phyloP scores from a whole-genome alignment of 2,888 invertebrate species.

The Eristalis intricaria region DNA sequence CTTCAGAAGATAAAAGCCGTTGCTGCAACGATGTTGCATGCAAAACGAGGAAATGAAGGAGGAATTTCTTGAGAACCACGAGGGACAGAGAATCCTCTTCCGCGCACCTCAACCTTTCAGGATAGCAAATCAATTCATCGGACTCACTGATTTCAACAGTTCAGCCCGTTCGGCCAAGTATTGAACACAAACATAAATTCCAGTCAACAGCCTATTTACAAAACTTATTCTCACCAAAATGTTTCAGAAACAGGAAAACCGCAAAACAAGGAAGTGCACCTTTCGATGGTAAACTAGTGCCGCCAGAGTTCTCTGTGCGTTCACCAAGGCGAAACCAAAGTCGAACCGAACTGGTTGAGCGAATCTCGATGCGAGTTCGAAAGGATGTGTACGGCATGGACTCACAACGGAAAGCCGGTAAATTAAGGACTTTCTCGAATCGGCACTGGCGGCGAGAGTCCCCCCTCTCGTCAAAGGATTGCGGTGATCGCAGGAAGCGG shows the following conservation, averaged over 20 bases:
- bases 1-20: no score
- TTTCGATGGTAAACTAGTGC: conserved; percentile 26
- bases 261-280: conserved; percentile 56
- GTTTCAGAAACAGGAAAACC: conserved; percentile 50
- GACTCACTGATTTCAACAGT: no score
- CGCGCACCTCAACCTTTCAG: no score
- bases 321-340: background rate
- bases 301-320: background rate
- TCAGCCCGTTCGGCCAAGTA: no score
- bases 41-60: no score
- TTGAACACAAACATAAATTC: no score
- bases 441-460: background rate
- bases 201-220: background rate
- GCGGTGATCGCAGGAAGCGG: conserved; percentile 66
- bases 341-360: conserved; percentile 34
- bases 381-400: background rate
- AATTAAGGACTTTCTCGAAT: conserved; percentile 54
- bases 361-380: background rate
- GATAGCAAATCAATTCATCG: no score
- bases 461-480: conserved; percentile 23
- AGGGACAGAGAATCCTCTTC: no score
- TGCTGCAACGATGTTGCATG: no score
- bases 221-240: conserved; percentile 37
- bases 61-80: no score
- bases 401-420: conserved; percentile 4